Base-by-base conservation (phyloP, 1,140 invertebrate species). In the Penaeus indicus region DNA sequence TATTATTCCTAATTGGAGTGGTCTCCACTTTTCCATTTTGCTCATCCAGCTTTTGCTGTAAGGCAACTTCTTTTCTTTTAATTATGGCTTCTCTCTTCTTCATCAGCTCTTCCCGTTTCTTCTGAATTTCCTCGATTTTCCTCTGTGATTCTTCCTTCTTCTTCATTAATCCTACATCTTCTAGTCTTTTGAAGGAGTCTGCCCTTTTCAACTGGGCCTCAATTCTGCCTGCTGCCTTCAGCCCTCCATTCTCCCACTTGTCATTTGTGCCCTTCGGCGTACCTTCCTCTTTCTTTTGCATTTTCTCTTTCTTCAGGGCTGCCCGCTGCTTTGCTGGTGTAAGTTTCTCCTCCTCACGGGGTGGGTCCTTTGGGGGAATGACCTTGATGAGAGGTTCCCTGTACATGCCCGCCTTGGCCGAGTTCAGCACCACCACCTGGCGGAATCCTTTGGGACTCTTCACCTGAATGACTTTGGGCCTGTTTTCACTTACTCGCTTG, bases 371-470 rank as follows among this genome's bases (percentile, higher is more conserved):
- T 5, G 87, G 69, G 13, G 81, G 81, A 42, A 88, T 88, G n/a
- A 88, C 87, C 64, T 84, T 88, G 32, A 88, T 82, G 16, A 84
- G 25, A 0, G 87, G 63, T 47, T 88, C 87, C 38, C 75, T 77
- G 38, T 64, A 69, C 72, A 84, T 84, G 18, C 81, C 80, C 4
- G 81, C 54, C 63, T 77, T 83, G 27, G 87, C 87, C 18, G 87
- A 88, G 62, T 84, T 88, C 54, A 88, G 54, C 27, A 84, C 87
- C 8, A 88, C 87, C 19, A 88, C 81, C 21, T 84, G 81, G 21
- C 87, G 81, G 38, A 88, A 64, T 25, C 75, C 87, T 19, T 63
- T 64, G 18, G 87, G 87, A 32, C 60, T 84, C 60, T 79, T 84
- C 27, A 88, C 87, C 21, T 88, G 87, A 61, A 88, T 78, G 63